phyloP scores from a whole-genome alignment of 2,113 vertebrate species.

The Rhizomys pruinosus region DNA sequence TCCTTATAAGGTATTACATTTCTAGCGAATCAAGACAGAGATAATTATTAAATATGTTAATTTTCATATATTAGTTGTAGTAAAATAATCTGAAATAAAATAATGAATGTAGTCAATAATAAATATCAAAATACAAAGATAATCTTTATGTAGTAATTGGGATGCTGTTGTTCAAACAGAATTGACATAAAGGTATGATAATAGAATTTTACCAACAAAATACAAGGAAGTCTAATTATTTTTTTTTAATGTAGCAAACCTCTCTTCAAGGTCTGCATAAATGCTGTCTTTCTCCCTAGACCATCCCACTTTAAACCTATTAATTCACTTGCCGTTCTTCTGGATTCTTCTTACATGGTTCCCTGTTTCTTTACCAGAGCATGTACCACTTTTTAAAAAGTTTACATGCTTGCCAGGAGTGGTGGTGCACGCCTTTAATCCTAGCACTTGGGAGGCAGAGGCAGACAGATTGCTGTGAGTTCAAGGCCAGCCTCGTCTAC shows the following conservation, averaged over 20 bases:
- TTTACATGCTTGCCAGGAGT: not conserved
- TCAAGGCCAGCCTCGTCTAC: no score
- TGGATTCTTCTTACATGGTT: not conserved
- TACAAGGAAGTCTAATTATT: not conserved
- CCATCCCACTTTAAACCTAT: not conserved
- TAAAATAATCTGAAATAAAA: not conserved
- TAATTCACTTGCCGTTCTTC: accelerated
- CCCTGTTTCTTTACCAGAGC: not conserved
- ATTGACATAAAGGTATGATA: not conserved
- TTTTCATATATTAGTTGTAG: conserved; percentile 1
- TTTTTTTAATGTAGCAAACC: not conserved
- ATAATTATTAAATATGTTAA: not conserved
- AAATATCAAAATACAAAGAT: not conserved
- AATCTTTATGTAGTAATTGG: not conserved
- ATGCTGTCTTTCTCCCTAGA: not conserved
- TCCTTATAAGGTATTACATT: not conserved
- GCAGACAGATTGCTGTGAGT: no score
- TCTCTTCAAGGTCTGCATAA: not conserved
- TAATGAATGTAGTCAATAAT: not conserved
- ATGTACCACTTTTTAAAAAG: not conserved
- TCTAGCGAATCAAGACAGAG: not conserved
- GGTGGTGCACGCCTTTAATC: no score
- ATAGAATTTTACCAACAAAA: not conserved
- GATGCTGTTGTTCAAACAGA: not conserved
- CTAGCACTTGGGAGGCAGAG: no score